Percentiles rank a stretch among this genome's conserved stretches.
Evolutionary conservation across 2,888 invertebrate genomes (phyloP).

Genomic region (Cactoblastis cactorum): DNA sequence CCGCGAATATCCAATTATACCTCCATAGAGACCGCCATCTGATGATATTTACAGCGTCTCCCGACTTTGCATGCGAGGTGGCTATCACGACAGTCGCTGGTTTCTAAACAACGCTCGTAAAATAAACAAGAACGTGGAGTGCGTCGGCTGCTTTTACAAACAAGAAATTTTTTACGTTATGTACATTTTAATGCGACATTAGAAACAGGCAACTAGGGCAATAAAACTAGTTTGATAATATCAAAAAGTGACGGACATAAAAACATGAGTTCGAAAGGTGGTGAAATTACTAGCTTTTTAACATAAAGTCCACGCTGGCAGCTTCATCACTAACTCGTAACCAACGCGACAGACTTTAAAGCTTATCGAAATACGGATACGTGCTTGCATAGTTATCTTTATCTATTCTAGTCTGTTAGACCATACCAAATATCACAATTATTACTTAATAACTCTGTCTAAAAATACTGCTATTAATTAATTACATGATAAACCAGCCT

Average conservation of each 20-base stretch:
- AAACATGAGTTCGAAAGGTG: constrained; percentile 32
- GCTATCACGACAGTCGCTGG: constrained; percentile 32
- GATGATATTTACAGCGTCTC: constrained; percentile 47
- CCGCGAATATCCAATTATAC: constrained; percentile 64
- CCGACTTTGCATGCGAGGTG: constrained; percentile 50
- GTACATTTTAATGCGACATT: constrained; percentile 58
- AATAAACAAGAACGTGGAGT: constrained; percentile 42
- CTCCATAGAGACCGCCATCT: constrained; percentile 47
- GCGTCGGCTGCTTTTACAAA: constrained; percentile 44
- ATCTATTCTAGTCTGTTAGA: no score
- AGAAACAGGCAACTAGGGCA: constrained; percentile 46
- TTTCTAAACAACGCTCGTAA: constrained; percentile 52
- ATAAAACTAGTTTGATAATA: constrained; percentile 39
- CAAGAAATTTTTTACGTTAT: constrained; percentile 45
- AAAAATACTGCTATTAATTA: no score
- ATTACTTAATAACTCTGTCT: no score
- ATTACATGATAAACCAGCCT: no score
- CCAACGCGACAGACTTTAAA: no score
- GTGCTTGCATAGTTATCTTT: no score
- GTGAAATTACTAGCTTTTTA: constrained; percentile 35
- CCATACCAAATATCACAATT: no score
- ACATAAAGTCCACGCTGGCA: no score
- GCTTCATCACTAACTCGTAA: no score
- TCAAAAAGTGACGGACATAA: constrained; percentile 27
- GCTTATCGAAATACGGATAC: no score